Evolutionary conservation across 1,140 invertebrate genomes (phyloP).

Genomic region (Littorina saxatilis): DNA sequence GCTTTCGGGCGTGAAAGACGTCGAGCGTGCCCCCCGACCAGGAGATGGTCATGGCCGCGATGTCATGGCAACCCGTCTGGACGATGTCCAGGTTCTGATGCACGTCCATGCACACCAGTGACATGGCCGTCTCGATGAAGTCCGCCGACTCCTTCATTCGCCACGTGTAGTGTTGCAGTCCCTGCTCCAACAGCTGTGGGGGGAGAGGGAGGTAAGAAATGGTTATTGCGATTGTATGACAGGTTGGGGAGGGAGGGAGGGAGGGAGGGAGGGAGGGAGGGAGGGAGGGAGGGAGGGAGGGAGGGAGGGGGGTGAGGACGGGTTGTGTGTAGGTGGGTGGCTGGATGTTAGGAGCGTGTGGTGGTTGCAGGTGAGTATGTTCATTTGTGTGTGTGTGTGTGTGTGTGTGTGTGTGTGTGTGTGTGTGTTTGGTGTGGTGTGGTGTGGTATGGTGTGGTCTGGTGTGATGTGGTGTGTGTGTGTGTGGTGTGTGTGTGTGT

Average conservation of each 20-base stretch:
- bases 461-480: too few species aligned
- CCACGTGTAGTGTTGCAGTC: slow-evolving; percentile 72
- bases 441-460: too few species aligned
- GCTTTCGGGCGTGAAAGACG: slow-evolving; percentile 64
- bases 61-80: slow-evolving; percentile 72
- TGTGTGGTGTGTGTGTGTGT: too few species aligned
- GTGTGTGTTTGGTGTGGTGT: too few species aligned
- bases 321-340: not conserved
- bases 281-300: not conserved
- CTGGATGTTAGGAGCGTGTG: too few species aligned
- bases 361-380: too few species aligned
- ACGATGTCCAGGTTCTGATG: slow-evolving; percentile 73
- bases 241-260: too few species aligned
- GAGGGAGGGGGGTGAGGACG: not conserved
- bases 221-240: too few species aligned
- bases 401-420: too few species aligned
- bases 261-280: too few species aligned
- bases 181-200: slow-evolving; percentile 69
- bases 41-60: slow-evolving; percentile 68
- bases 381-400: too few species aligned
- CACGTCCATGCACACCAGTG: slow-evolving; percentile 71
- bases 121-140: slow-evolving; percentile 74
- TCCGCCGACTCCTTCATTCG: slow-evolving; percentile 74
- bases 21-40: slow-evolving; percentile 70
- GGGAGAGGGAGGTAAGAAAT: not conserved